These are phyloP conservation scores for Tetragonula carbonaria DNA, from an alignment of 2,888 invertebrate genomes.

Conservation along the genomic window DNA sequence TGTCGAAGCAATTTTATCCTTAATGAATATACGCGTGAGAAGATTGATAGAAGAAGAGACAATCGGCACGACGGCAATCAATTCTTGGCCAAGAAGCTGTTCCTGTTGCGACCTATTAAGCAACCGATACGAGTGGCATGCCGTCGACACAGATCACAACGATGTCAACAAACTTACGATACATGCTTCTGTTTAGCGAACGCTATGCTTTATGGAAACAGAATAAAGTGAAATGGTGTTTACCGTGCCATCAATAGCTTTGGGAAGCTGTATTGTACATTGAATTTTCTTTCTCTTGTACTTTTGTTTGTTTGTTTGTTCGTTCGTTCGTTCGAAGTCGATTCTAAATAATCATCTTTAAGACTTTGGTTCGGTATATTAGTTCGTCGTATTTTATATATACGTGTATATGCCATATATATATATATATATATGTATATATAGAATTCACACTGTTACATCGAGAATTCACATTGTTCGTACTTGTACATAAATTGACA, in stretches of 20 bases:
- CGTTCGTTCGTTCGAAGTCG: neutral
- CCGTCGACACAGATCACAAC: constrained; percentile 62
- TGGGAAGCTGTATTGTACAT: neutral
- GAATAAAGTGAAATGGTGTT: constrained; percentile 81
- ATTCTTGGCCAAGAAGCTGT: neutral
- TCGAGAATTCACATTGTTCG: neutral
- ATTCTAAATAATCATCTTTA: neutral
- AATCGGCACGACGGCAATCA: neutral
- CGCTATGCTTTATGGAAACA: constrained; percentile 78
- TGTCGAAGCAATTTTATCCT: constrained; percentile 60
- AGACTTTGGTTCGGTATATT: neutral
- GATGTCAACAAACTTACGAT: constrained; percentile 65
- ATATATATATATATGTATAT: no score
- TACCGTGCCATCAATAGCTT: constrained; percentile 7
- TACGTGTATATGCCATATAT: no score
- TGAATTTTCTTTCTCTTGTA: neutral
- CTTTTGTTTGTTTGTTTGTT: neutral
- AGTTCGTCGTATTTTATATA: no score
- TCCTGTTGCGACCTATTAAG: neutral
- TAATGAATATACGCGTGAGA: constrained; percentile 12
- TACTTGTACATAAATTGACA: neutral
- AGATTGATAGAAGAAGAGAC: neutral
- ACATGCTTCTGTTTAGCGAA: constrained; percentile 72
- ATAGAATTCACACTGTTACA: no score
- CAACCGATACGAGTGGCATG: constrained; percentile 67